A percentile compares a stretch with the other conserved stretches of the same genome.
Conservation (phyloP, 2,113 vertebrate genomes). For the Notothenia rossii region DNA sequence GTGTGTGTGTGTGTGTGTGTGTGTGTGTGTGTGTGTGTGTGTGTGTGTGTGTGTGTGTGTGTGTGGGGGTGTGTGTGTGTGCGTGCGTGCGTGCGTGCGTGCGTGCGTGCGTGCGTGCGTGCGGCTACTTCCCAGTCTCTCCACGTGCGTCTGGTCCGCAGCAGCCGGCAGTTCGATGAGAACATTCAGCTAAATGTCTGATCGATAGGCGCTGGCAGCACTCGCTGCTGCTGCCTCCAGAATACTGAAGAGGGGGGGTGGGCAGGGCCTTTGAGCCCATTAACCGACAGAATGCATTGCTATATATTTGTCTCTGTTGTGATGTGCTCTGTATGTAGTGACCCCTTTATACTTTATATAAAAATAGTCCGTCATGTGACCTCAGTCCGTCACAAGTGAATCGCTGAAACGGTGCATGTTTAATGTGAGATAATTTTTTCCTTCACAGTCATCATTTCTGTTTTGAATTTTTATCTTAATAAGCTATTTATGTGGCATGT, state of each 20-base stretch:
- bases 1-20: too few relatives aligned
- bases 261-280: background rate
- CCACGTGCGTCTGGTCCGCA: slow-evolving; percentile 68
- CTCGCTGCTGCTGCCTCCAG: slow-evolving; percentile 42
- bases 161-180: slow-evolving; percentile 75
- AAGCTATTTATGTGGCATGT: background rate
- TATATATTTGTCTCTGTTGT: slow-evolving; percentile 4
- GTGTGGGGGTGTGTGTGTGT: slow-evolving; percentile 12
- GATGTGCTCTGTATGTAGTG: background rate
- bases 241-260: slow-evolving; percentile 59
- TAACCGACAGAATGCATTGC: slow-evolving; percentile 4
- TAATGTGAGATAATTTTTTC: too few relatives aligned
- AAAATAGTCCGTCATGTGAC: slow-evolving; percentile 11
- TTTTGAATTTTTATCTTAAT: background rate
- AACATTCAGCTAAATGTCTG: slow-evolving; percentile 82
- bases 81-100: slow-evolving; percentile 16
- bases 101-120: slow-evolving; percentile 17
- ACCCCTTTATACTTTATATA: background rate
- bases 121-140: slow-evolving; percentile 64
- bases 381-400: background rate
- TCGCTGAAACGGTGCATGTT: background rate
- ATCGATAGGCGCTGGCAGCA: slow-evolving; percentile 74
- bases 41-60: slow-evolving; percentile 23
- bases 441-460: background rate
- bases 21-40: too few relatives aligned